Conservation (phyloP, 2,888 invertebrate genomes). For the Oscheius myriophilus region DNA sequence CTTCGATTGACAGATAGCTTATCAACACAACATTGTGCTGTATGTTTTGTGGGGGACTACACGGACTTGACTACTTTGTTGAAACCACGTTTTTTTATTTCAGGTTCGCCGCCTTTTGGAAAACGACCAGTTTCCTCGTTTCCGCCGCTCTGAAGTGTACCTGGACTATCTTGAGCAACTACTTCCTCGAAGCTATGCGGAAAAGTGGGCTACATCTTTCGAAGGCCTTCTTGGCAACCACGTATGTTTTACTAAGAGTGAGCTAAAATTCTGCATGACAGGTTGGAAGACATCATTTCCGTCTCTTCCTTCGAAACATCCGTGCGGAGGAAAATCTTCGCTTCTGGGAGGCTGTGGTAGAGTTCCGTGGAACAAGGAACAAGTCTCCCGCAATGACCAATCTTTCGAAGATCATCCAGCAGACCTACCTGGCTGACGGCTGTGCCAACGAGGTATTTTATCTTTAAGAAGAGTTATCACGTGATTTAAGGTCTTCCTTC, state of each 20-base stretch:
- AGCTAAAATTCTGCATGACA: constrained; percentile 19
- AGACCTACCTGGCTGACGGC: constrained; percentile 66
- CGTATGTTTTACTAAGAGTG: constrained; percentile 33
- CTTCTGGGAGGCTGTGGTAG: constrained; percentile 67
- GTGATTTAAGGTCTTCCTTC: constrained; percentile 61
- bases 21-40: too few relatives aligned
- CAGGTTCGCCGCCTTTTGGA: constrained; percentile 65
- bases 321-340: constrained; percentile 69
- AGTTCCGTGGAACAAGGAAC: constrained; percentile 59
- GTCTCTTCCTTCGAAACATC: constrained; percentile 63
- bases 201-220: constrained; percentile 66
- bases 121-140: constrained; percentile 69
- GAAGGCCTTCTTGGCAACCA: constrained; percentile 67
- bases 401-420: constrained; percentile 61
- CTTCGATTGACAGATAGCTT: too few relatives aligned
- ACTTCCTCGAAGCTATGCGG: constrained; percentile 66
- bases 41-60: too few relatives aligned
- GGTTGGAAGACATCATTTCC: constrained; percentile 69
- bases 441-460: constrained; percentile 60
- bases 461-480: background rate
- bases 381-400: constrained; percentile 63
- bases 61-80: too few relatives aligned
- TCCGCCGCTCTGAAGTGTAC: constrained; percentile 66
- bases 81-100: too few relatives aligned
- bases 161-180: constrained; percentile 55